Evolutionary conservation across 2,797 vertebrate genomes (phyloP).

Genomic region (Catostomus latipinnis): DNA sequence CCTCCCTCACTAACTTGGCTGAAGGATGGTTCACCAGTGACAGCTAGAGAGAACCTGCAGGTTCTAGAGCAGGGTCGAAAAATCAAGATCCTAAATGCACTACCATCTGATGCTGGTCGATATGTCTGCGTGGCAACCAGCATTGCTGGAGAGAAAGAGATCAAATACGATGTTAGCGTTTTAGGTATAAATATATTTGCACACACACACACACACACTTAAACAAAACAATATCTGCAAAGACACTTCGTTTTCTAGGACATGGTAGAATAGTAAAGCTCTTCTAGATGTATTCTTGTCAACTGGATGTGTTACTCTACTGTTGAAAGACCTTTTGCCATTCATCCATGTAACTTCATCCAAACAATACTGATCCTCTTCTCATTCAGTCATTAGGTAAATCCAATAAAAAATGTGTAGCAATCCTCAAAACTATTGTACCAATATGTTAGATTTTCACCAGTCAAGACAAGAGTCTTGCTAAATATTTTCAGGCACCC

Average conservation of each 20-base stretch:
- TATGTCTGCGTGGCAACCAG: conserved; percentile 94
- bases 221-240: too few species aligned
- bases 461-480: neutral
- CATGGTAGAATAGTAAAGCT: neutral
- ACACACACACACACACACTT: neutral
- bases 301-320: neutral
- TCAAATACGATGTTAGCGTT: conserved; percentile 91
- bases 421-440: neutral
- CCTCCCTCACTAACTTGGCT: conserved; percentile 91
- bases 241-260: too few species aligned
- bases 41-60: conserved; percentile 75
- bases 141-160: conserved; percentile 91
- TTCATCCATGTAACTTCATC: too few species aligned
- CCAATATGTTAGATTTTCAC: neutral
- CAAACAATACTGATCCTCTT: too few species aligned
- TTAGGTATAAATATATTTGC: conserved; percentile 79
- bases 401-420: neutral
- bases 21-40: conserved; percentile 88
- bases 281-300: neutral
- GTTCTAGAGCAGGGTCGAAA: conserved; percentile 84
- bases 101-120: conserved; percentile 80
- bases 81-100: conserved; percentile 81
- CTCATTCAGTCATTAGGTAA: neutral
- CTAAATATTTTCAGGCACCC: neutral
- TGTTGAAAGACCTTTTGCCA: too few species aligned